These are phyloP conservation scores for Rhagonycha lutea DNA, from an alignment of 2,888 invertebrate species.

Conservation along the genomic window DNA sequence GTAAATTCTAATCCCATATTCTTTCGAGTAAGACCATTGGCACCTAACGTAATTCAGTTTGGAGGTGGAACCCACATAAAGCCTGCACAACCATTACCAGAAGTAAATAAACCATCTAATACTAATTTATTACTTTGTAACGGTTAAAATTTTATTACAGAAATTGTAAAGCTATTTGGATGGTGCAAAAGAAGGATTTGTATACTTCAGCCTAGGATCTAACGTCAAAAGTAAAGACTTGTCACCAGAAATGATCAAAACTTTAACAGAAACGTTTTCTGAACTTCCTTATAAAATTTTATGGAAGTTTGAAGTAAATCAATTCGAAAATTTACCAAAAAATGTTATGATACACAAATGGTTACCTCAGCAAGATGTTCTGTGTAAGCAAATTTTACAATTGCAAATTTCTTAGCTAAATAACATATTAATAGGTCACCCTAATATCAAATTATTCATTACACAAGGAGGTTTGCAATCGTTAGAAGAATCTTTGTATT, in stretches of 20 bases:
- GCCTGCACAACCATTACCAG: slow-evolving; percentile 34
- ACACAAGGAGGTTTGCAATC: too few species aligned
- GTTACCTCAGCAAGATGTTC: neutral
- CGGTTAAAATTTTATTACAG: neutral
- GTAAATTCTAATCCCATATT: slow-evolving; percentile 46
- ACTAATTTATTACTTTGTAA: neutral
- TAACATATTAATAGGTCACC: too few species aligned
- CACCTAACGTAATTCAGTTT: slow-evolving; percentile 45
- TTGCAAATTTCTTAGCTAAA: too few species aligned
- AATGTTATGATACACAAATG: neutral
- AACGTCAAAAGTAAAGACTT: neutral
- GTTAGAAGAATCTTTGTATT: too few species aligned
- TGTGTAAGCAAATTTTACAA: too few species aligned
- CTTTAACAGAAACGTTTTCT: too few species aligned
- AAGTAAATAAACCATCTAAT: neutral
- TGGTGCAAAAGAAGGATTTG: neutral
- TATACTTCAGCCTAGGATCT: neutral
- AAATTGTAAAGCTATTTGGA: neutral
- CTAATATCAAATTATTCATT: too few species aligned
- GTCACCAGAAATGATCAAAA: too few species aligned
- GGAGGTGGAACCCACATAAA: slow-evolving; percentile 43
- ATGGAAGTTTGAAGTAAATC: neutral
- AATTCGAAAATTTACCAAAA: neutral
- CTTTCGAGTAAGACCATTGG: slow-evolving; percentile 40
- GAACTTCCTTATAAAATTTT: too few species aligned